Conservation (phyloP, 2,888 invertebrate species). For the Nomada lathburiana region DNA sequence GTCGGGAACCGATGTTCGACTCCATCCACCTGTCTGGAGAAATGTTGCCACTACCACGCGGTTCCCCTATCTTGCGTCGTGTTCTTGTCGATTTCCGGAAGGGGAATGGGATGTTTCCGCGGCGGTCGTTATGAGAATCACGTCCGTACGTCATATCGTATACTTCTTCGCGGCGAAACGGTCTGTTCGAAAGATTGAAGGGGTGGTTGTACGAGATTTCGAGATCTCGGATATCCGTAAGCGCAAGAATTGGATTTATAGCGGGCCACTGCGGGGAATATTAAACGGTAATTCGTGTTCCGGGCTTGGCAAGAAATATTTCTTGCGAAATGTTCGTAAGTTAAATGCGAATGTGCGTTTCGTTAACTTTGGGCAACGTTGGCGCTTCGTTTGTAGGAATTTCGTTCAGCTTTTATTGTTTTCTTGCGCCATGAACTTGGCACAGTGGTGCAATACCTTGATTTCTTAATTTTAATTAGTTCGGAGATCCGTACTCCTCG, state of each 20-base stretch:
- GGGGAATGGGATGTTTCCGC: constrained; percentile 27
- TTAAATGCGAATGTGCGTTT: too few relatives aligned
- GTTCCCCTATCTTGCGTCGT: constrained; percentile 20
- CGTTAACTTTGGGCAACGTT: too few relatives aligned
- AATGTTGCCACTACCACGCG: constrained; percentile 7
- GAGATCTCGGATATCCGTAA: not conserved
- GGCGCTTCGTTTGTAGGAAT: too few relatives aligned
- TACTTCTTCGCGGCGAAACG: constrained; percentile 7
- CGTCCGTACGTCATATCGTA: constrained; percentile 27
- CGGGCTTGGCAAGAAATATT: not conserved
- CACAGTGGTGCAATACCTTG: too few relatives aligned
- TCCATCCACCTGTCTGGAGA: constrained; percentile 43
- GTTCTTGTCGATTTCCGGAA: constrained; percentile 51
- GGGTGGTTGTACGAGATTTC: not conserved
- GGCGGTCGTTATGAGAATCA: constrained; percentile 30
- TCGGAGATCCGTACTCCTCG: too few relatives aligned
- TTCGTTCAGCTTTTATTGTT: not conserved
- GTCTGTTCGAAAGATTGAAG: constrained; percentile 10
- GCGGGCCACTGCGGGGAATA: not conserved
- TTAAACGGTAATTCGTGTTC: not conserved
- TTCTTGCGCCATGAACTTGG: too few relatives aligned
- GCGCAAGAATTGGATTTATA: not conserved
- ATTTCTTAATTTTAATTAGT: too few relatives aligned
- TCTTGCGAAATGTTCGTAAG: not conserved
- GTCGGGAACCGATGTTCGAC: constrained; percentile 17